A percentile compares a stretch with the other conserved stretches of the same genome.
Conservation (phyloP, 2,888 invertebrate species). For the Frankliniella fusca region DNA sequence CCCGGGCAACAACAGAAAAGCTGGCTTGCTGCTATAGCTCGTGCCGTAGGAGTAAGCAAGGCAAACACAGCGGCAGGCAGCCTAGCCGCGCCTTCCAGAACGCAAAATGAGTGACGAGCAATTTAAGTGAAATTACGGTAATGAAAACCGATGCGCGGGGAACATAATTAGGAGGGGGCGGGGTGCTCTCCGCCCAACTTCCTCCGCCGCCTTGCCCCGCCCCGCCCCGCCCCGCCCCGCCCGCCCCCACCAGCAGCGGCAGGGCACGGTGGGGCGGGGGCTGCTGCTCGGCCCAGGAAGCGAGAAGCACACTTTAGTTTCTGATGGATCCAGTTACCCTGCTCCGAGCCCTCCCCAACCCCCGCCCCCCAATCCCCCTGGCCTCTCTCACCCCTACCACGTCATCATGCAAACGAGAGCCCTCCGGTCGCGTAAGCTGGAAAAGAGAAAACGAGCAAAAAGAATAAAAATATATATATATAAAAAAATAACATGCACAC, state of each 20-base stretch:
- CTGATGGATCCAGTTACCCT: neutral
- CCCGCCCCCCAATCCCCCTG: neutral
- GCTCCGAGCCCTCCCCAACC: neutral
- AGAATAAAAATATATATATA: too few relatives aligned
- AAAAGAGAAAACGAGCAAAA: too few relatives aligned
- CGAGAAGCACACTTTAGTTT: neutral
- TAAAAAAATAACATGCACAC: too few relatives aligned
- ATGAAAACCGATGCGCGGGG: slow-evolving; percentile 15
- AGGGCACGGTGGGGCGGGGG: too few relatives aligned
- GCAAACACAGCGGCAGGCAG: neutral
- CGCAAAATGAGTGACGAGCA: neutral
- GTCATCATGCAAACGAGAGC: too few relatives aligned
- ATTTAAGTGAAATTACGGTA: neutral
- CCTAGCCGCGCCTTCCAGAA: neutral
- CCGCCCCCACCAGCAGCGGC: too few relatives aligned
- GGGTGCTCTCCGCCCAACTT: too few relatives aligned
- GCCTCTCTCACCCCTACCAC: neutral
- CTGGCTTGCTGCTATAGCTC: neutral
- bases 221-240: neutral
- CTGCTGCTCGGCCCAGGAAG: neutral
- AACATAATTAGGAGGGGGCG: neutral
- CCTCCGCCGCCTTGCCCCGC: neutral
- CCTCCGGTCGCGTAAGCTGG: too few relatives aligned
- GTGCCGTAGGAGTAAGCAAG: neutral
- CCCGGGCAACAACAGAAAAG: neutral